Conservation (phyloP, 2,888 invertebrate genomes). For the Atethmia centrago region DNA sequence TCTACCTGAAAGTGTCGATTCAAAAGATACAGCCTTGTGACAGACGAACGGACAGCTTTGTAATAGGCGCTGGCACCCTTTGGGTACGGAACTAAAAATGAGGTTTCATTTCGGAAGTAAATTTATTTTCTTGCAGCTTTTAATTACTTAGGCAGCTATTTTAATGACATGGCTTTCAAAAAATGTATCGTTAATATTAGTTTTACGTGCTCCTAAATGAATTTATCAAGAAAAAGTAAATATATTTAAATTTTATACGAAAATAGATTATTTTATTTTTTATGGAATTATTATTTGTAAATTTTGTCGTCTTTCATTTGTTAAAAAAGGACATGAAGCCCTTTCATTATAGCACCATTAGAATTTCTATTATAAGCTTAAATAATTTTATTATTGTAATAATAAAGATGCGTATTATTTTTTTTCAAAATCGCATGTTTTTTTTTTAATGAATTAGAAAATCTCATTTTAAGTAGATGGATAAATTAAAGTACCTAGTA, state of each 20-base stretch:
- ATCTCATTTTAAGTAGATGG: constrained; percentile 46
- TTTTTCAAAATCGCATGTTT: constrained; percentile 59
- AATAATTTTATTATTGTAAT: constrained; percentile 52
- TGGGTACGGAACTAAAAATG: background rate
- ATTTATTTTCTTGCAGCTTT: background rate
- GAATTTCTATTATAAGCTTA: constrained; percentile 35
- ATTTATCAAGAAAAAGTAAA: constrained; percentile 14
- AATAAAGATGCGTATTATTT: constrained; percentile 59
- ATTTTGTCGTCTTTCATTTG: constrained; percentile 53
- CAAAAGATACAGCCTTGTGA: background rate
- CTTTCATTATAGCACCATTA: constrained; percentile 45
- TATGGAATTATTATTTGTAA: constrained; percentile 53
- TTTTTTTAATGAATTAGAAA: constrained; percentile 38
- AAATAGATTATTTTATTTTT: constrained; percentile 27
- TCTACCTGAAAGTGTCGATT: too few species aligned
- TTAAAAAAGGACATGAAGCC: constrained; percentile 34
- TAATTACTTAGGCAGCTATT: background rate
- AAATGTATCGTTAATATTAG: background rate
- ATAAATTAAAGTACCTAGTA: constrained; percentile 57
- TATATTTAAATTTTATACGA: constrained; percentile 18
- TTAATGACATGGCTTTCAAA: background rate
- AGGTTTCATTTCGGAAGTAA: background rate
- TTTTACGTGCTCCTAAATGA: constrained; percentile 13
- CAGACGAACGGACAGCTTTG: background rate
- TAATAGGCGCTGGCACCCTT: background rate